Percentiles rank a stretch among this genome's conserved stretches.
Conservation (phyloP, 2,113 vertebrate genomes). For the Collichthys lucidus region DNA sequence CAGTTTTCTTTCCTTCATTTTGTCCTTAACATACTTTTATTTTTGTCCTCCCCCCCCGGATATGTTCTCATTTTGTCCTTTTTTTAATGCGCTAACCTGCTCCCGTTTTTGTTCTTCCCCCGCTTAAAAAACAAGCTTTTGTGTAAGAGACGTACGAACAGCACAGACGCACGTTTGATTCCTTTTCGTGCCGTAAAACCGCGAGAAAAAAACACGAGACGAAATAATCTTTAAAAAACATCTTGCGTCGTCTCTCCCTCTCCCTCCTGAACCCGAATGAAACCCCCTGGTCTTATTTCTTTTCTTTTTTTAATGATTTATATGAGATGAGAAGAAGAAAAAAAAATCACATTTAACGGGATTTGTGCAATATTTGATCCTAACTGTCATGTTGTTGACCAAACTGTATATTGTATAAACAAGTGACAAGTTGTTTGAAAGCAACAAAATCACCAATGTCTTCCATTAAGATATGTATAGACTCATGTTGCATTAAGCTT, state of each 20-base stretch:
- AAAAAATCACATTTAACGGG: constrained; percentile 71
- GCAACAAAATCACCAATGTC: constrained; percentile 99
- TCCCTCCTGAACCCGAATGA: constrained; percentile 15
- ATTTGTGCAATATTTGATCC: constrained; percentile 94
- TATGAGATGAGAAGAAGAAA: background rate
- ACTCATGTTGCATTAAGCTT: constrained; percentile 97
- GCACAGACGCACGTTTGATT: background rate
- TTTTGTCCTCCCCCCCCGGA: background rate
- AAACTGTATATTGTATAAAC: constrained; percentile 98
- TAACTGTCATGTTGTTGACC: constrained; percentile 85
- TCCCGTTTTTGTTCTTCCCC: no score
- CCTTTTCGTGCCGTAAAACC: background rate
- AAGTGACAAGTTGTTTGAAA: constrained; percentile 99
- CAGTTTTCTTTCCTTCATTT: background rate
- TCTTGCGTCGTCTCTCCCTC: no score
- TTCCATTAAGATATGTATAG: constrained; percentile 99
- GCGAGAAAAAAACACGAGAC: background rate
- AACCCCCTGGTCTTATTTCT: constrained; percentile 47
- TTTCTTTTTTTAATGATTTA: constrained; percentile 9
- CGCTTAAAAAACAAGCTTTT: no score
- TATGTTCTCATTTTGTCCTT: background rate
- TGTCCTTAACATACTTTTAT: background rate
- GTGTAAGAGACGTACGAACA: no score
- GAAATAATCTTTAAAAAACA: no score
- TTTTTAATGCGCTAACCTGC: background rate